Percentiles rank a stretch among this genome's conserved stretches.
These are phyloP conservation scores for Casuarius casuarius DNA, from an alignment of 2,113 vertebrate genomes.

Conservation along the genomic window DNA sequence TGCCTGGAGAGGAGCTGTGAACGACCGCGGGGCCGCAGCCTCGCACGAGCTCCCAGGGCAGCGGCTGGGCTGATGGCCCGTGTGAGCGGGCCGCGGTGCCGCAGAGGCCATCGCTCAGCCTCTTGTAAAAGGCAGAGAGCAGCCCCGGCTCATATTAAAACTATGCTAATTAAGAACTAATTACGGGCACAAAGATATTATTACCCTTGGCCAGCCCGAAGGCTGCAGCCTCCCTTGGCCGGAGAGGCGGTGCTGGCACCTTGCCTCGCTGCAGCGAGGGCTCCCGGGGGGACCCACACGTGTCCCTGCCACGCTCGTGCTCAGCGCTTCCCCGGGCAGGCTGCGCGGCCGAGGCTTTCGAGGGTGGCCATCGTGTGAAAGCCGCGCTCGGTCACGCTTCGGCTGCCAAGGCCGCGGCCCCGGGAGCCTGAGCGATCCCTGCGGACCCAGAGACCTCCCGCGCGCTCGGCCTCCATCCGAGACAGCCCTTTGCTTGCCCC, in stretches of 20 bases:
- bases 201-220: background rate
- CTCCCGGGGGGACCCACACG: no score
- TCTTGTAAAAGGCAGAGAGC: background rate
- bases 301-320: no score
- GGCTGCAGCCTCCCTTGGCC: background rate
- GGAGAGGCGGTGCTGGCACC: background rate
- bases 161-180: slow-evolving; percentile 48
- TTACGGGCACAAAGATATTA: background rate
- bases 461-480: no score
- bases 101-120: slow-evolving; percentile 14
- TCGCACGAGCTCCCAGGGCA: background rate
- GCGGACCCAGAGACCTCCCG: no score
- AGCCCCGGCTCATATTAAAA: background rate
- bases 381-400: no score
- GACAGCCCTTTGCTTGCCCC: no score
- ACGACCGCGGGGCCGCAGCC: background rate
- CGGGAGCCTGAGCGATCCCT: no score
- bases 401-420: no score
- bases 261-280: background rate
- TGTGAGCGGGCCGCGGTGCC: background rate
- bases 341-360: no score
- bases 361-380: no score
- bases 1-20: background rate
- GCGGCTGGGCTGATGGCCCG: background rate
- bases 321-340: no score